Percentiles rank a stretch among this genome's conserved stretches.
phyloP scores from a whole-genome alignment of 2,888 invertebrate species.

The Polymixis flavicincta region DNA sequence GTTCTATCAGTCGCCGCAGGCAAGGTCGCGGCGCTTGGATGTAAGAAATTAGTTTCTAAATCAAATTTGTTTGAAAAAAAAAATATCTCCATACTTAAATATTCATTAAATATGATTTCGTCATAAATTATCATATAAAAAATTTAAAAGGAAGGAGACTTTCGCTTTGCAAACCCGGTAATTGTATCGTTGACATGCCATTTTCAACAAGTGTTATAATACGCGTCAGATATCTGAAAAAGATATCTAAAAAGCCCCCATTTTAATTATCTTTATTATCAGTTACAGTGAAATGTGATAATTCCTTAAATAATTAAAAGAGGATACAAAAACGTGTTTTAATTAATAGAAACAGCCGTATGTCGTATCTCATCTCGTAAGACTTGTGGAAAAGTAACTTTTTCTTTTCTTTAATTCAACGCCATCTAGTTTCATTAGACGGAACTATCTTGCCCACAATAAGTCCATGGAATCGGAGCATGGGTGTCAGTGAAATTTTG shows the following conservation, averaged over 20 bases:
- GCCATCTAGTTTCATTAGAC: conserved; percentile 49
- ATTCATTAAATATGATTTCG: neutral
- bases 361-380: neutral
- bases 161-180: neutral
- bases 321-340: neutral
- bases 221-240: too few species aligned
- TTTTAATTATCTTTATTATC: neutral
- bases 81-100: neutral
- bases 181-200: neutral
- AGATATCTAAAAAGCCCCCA: too few species aligned
- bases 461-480: neutral
- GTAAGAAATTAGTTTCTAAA: too few species aligned
- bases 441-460: conserved; percentile 4
- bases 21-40: conserved; percentile 13
- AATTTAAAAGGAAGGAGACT: neutral
- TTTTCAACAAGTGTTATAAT: conserved; percentile 14
- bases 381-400: neutral
- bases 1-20: conserved; percentile 14
- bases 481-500: neutral
- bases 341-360: neutral
- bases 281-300: neutral
- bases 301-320: neutral
- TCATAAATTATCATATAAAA: neutral
- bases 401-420: conserved; percentile 9
- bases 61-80: neutral